Conservation (phyloP, 2,888 invertebrate genomes). For the Cosmorhoe ocellata region DNA sequence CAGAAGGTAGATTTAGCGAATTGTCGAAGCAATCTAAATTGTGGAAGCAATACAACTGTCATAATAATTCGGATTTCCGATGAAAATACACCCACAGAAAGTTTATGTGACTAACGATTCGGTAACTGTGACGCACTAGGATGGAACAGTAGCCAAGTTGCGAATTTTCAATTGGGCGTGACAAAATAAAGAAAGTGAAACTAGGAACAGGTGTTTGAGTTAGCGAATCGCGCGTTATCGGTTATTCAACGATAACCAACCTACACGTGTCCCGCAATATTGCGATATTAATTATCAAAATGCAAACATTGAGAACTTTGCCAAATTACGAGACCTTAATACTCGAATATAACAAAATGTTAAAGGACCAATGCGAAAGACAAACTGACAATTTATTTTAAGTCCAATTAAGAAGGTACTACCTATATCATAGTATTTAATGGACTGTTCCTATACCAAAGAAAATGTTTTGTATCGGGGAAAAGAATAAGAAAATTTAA, state of each 20-base stretch:
- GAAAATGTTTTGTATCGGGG: conserved; percentile 2
- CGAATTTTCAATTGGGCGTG: conserved; percentile 31
- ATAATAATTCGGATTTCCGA: conserved; percentile 10
- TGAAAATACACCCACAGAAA: conserved; percentile 10
- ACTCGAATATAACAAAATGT: conserved; percentile 8
- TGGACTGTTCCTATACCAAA: neutral
- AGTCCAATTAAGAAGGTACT: too few relatives aligned
- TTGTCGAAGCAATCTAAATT: conserved; percentile 8
- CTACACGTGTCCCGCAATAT: conserved; percentile 51
- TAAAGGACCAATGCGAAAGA: too few relatives aligned
- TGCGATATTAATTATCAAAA: conserved; percentile 54
- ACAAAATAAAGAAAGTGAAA: conserved; percentile 39
- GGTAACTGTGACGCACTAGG: conserved; percentile 35
- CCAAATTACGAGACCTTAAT: conserved; percentile 29
- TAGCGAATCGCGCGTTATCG: conserved; percentile 46
- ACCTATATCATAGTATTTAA: too few relatives aligned
- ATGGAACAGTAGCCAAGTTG: conserved; percentile 37
- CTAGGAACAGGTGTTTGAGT: conserved; percentile 48
- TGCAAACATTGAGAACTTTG: conserved; percentile 51
- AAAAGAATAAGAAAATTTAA: neutral
- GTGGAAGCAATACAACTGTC: conserved; percentile 9
- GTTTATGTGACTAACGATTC: conserved; percentile 31
- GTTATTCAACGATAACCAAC: conserved; percentile 48
- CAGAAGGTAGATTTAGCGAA: conserved; percentile 1
- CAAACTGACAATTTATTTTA: too few relatives aligned